A percentile compares a stretch with the other conserved stretches of the same genome.
These are phyloP conservation scores for Brachyhypopomus gauderio DNA, from an alignment of 2,113 vertebrate genomes.

Conservation along the genomic window DNA sequence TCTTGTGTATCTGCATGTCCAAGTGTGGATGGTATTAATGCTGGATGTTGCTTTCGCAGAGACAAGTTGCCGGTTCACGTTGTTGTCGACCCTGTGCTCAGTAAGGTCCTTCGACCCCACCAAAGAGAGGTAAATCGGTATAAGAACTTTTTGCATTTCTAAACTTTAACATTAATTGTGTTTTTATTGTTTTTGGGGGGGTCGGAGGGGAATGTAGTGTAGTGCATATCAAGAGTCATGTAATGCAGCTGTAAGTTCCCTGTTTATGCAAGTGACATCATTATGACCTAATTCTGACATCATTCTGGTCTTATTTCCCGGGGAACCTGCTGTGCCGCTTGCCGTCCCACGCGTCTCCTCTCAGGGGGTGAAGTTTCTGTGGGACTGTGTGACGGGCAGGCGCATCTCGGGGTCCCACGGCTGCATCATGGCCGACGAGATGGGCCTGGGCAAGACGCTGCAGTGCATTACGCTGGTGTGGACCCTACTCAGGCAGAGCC, in stretches of 20 bases:
- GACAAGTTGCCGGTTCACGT: conserved; percentile 92
- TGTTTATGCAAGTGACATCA: too few relatives aligned
- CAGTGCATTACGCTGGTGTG: conserved; percentile 94
- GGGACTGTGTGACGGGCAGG: conserved; percentile 93
- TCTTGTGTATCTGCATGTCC: too few relatives aligned
- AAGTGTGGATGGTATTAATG: background rate
- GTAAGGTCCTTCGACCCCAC: conserved; percentile 90
- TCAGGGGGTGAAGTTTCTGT: conserved; percentile 95
- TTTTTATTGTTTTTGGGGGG: too few relatives aligned
- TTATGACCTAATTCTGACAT: background rate
- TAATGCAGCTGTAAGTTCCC: too few relatives aligned
- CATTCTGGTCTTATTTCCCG: background rate
- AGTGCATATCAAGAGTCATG: too few relatives aligned
- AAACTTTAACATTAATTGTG: too few relatives aligned
- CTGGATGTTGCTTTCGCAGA: conserved; percentile 64
- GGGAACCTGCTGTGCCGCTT: background rate
- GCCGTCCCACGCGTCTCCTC: too few relatives aligned
- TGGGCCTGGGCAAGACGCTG: conserved; percentile 96
- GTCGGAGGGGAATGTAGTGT: too few relatives aligned
- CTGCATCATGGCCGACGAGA: conserved; percentile 98
- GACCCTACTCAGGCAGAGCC: conserved; percentile 93
- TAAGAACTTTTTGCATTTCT: conserved; percentile 36
- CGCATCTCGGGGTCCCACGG: conserved; percentile 85
- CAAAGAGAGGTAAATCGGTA: conserved; percentile 86
- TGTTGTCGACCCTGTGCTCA: conserved; percentile 93